Percentiles rank a stretch among this genome's conserved stretches.
These are phyloP conservation scores for Drosophila kohkoa DNA, from an alignment of 1,140 invertebrate species.

Conservation along the genomic window DNA sequence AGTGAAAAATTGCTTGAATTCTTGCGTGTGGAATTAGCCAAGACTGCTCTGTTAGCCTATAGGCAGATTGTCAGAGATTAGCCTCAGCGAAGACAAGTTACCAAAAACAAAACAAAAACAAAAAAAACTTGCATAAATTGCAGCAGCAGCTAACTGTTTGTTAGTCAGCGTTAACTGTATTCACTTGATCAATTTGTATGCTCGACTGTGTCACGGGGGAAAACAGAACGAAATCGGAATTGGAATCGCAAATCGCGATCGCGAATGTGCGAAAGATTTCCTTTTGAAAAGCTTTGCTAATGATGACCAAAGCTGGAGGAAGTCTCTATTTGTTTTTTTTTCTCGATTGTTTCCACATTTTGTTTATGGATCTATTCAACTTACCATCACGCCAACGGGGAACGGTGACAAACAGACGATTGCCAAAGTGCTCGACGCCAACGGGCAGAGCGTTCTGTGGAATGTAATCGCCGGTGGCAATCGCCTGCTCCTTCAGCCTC, in stretches of 20 bases:
- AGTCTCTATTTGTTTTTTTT: too few relatives aligned
- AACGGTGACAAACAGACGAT: constrained; percentile 91
- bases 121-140: too few relatives aligned
- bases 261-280: constrained; percentile 10
- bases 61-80: too few relatives aligned
- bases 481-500: constrained; percentile 87
- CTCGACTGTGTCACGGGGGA: too few relatives aligned
- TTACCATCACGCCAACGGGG: constrained; percentile 90
- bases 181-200: neutral
- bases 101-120: too few relatives aligned
- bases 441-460: constrained; percentile 92
- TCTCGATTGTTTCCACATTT: too few relatives aligned
- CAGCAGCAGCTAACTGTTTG: too few relatives aligned
- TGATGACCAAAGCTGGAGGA: constrained; percentile 51
- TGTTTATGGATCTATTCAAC: constrained; percentile 36
- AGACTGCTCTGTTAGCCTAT: too few relatives aligned
- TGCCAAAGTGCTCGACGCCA: constrained; percentile 91
- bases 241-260: neutral
- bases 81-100: too few relatives aligned
- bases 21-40: too few relatives aligned
- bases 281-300: constrained; percentile 32
- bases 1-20: too few relatives aligned
- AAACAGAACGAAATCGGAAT: constrained; percentile 7
- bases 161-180: too few relatives aligned
- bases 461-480: constrained; percentile 88